Conservation (phyloP, 2,888 invertebrate species). For the Parascotia fuliginaria region DNA sequence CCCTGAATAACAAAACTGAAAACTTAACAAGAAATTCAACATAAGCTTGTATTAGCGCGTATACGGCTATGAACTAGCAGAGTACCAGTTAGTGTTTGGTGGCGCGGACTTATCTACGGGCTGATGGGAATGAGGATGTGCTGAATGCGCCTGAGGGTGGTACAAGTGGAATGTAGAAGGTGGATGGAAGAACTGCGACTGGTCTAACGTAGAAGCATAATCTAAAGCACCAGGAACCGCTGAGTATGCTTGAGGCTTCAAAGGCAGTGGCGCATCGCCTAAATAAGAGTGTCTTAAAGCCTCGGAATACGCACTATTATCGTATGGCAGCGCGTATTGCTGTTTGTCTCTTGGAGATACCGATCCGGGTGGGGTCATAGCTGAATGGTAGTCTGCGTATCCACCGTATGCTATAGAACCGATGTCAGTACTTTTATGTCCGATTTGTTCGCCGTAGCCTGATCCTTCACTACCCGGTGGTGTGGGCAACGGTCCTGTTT, state of each 20-base stretch:
- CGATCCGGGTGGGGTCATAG: slow-evolving; percentile 98
- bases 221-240: slow-evolving; percentile 89
- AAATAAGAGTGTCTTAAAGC: slow-evolving; percentile 85
- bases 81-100: slow-evolving; percentile 92
- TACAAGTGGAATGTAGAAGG: slow-evolving; percentile 94
- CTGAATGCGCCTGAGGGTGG: slow-evolving; percentile 87
- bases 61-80: slow-evolving; percentile 90
- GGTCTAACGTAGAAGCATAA: slow-evolving; percentile 89
- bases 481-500: slow-evolving; percentile 92
- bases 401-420: slow-evolving; percentile 87
- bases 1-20: slow-evolving; percentile 46
- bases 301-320: slow-evolving; percentile 88
- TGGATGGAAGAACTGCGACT: slow-evolving; percentile 94
- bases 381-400: slow-evolving; percentile 94
- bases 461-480: slow-evolving; percentile 96
- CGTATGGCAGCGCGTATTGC: slow-evolving; percentile 84
- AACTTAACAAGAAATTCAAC: slow-evolving; percentile 48
- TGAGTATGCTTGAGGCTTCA: slow-evolving; percentile 96
- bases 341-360: slow-evolving; percentile 96
- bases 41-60: slow-evolving; percentile 43
- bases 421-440: slow-evolving; percentile 85
- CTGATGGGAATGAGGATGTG: slow-evolving; percentile 77
- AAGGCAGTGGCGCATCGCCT: slow-evolving; percentile 87
- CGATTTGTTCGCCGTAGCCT: slow-evolving; percentile 87
- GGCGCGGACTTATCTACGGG: slow-evolving; percentile 87